These are phyloP conservation scores for Conger conger DNA, from an alignment of 2,113 vertebrate species.

Conservation along the genomic window DNA sequence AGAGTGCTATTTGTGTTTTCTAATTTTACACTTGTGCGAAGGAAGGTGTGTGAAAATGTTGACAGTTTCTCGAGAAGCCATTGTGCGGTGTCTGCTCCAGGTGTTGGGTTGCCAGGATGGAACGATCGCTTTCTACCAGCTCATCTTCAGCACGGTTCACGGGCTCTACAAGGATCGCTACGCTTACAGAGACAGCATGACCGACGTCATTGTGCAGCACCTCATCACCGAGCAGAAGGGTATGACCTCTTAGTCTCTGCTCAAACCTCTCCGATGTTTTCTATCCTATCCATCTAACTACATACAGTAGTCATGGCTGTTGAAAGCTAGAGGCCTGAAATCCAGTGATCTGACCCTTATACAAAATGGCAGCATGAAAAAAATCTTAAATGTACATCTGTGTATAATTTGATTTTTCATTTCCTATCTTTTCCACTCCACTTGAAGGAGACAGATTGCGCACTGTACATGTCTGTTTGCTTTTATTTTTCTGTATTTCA, in stretches of 20 bases:
- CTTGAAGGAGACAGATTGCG: background rate
- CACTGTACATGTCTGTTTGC: background rate
- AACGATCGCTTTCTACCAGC: constrained; percentile 91
- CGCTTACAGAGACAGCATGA: constrained; percentile 94
- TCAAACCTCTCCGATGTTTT: background rate
- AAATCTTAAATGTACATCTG: background rate
- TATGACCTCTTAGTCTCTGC: constrained; percentile 33
- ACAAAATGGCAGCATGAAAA: background rate
- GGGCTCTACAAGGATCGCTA: constrained; percentile 96
- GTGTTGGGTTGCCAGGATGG: constrained; percentile 95
- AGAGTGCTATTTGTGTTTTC: background rate
- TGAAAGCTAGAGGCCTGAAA: background rate
- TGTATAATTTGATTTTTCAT: background rate
- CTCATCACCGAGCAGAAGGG: constrained; percentile 94
- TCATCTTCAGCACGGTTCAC: constrained; percentile 95
- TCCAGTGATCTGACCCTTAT: background rate
- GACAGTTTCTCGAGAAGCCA: background rate
- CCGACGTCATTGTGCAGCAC: constrained; percentile 95
- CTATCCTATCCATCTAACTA: background rate
- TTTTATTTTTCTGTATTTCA: too few relatives aligned
- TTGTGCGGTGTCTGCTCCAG: constrained; percentile 55
- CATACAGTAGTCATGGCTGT: background rate
- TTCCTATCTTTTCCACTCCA: background rate
- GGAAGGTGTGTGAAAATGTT: background rate
- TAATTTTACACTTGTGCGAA: background rate